A percentile compares a stretch with the other conserved stretches of the same genome.
These are phyloP conservation scores for Teleiodes luculella DNA, from an alignment of 2,888 invertebrate species.

Conservation along the genomic window DNA sequence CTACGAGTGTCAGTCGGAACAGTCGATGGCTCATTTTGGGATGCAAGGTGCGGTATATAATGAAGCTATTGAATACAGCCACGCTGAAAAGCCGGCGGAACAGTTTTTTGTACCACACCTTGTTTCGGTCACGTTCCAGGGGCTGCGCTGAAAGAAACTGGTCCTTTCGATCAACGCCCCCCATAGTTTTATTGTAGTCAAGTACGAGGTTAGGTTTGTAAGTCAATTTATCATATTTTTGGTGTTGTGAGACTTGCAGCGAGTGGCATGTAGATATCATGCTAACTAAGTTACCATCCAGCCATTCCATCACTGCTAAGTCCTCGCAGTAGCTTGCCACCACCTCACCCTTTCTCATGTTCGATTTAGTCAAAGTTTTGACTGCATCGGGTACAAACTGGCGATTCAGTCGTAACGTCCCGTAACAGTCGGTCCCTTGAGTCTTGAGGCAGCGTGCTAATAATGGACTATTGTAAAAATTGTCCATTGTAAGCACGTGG, in stretches of 20 bases:
- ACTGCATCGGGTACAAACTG: conserved; percentile 26
- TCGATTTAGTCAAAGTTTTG: conserved; percentile 20
- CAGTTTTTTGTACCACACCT: conserved; percentile 25
- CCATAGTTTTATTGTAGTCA: conserved; percentile 5
- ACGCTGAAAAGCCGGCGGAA: conserved; percentile 18
- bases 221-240: neutral
- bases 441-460: conserved; percentile 26
- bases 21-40: conserved; percentile 12
- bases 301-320: conserved; percentile 45
- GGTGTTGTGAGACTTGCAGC: neutral
- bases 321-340: conserved; percentile 20
- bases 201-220: neutral
- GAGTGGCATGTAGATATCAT: neutral
- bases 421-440: conserved; percentile 20
- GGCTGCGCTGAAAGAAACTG: conserved; percentile 21
- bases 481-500: conserved; percentile 31
- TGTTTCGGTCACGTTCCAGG: conserved; percentile 19
- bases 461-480: conserved; percentile 34
- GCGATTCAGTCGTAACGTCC: conserved; percentile 23
- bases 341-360: conserved; percentile 22
- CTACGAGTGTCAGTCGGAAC: conserved; percentile 17
- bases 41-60: neutral
- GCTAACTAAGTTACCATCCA: conserved; percentile 19
- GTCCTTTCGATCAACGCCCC: conserved; percentile 27
- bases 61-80: neutral